phyloP scores from a whole-genome alignment of 2,888 invertebrate genomes.

The Heliothis peltigera region DNA sequence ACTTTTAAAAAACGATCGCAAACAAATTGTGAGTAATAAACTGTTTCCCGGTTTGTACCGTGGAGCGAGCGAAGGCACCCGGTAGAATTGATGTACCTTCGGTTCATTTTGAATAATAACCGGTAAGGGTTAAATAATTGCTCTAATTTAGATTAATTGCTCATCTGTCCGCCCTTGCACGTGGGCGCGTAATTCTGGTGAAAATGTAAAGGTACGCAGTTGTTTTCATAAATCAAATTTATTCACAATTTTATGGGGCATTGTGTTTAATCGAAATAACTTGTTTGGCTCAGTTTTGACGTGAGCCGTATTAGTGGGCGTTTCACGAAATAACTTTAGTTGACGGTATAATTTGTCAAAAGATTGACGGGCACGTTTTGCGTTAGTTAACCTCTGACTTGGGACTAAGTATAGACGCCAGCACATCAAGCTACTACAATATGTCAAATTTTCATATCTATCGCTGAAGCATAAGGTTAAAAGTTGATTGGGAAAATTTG shows the following conservation, averaged over 20 bases:
- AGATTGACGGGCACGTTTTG: neutral
- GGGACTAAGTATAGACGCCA: too few species aligned
- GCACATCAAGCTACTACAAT: too few species aligned
- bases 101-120: slow-evolving; percentile 68
- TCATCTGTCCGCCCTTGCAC: slow-evolving; percentile 70
- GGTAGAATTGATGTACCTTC: slow-evolving; percentile 60
- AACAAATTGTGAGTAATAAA: slow-evolving; percentile 57
- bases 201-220: slow-evolving; percentile 61
- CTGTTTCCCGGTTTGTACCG: slow-evolving; percentile 51
- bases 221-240: slow-evolving; percentile 69
- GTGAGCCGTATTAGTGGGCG: slow-evolving; percentile 31
- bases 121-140: slow-evolving; percentile 81
- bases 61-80: slow-evolving; percentile 53
- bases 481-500: too few species aligned
- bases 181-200: slow-evolving; percentile 70
- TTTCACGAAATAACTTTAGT: slow-evolving; percentile 8
- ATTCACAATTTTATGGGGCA: slow-evolving; percentile 54
- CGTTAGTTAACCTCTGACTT: neutral
- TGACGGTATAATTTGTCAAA: slow-evolving; percentile 8
- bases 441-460: too few species aligned
- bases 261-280: slow-evolving; percentile 35
- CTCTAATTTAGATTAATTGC: slow-evolving; percentile 84
- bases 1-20: slow-evolving; percentile 37
- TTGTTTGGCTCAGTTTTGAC: slow-evolving; percentile 24
- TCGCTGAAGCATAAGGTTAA: too few species aligned